A percentile compares a stretch with the other conserved stretches of the same genome.
Evolutionary conservation across 2,113 vertebrate species (phyloP).

Genomic region (Spea bombifrons): DNA sequence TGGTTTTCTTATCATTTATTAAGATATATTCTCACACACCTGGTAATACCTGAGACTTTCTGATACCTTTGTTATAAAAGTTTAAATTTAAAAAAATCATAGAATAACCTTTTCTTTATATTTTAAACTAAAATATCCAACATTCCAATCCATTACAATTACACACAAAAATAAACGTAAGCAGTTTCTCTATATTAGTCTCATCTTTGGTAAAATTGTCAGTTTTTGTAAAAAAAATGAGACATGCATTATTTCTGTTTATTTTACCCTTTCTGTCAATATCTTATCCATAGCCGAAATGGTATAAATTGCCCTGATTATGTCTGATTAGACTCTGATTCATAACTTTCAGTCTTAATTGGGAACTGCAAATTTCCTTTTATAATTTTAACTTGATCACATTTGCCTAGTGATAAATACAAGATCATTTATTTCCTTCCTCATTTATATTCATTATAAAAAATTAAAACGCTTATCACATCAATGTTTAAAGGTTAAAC

Average conservation of each 20-base stretch:
- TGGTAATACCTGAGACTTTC: too few relatives aligned
- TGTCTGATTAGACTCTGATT: slow-evolving; percentile 42
- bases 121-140: not conserved
- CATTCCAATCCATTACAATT: not conserved
- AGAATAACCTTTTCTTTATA: too few relatives aligned
- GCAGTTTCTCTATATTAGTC: not conserved
- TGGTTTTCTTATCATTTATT: too few relatives aligned
- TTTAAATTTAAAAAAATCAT: too few relatives aligned
- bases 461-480: slow-evolving; percentile 5
- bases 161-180: not conserved
- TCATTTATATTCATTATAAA: slow-evolving; percentile 35
- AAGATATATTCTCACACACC: too few relatives aligned
- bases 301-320: slow-evolving; percentile 44
- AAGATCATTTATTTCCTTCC: slow-evolving; percentile 33
- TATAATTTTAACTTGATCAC: slow-evolving; percentile 34
- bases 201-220: not conserved
- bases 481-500: slow-evolving; percentile 34
- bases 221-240: not conserved
- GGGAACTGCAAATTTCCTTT: slow-evolving; percentile 32
- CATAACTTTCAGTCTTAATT: slow-evolving; percentile 42
- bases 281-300: slow-evolving; percentile 37
- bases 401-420: slow-evolving; percentile 30
- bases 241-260: not conserved
- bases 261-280: slow-evolving; percentile 6
- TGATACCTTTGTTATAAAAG: too few relatives aligned